Evolutionary conservation across 2,888 invertebrate genomes (phyloP), one percentile per base, ranked within the genome.

Genomic region (Cataglyphis livida): DNA sequence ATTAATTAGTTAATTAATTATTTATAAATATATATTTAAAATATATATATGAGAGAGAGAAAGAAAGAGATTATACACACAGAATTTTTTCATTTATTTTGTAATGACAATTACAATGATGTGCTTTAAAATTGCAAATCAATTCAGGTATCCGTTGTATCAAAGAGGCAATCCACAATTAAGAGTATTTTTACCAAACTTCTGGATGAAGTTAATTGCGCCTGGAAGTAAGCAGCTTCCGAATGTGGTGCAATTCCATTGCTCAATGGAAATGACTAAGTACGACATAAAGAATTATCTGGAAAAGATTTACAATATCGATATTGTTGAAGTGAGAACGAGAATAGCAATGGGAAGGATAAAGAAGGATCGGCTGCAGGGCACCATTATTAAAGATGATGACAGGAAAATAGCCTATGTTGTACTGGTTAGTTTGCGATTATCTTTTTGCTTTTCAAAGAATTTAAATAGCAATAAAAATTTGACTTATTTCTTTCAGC

Each of bases 241-340:
- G 66, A 98, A 99, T 95, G 95, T 97, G 59, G 98, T 98, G 0
- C 96, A 97, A 75, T 99, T 99, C 95, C 96, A 97, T 71, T 98
- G 98, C 90, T 98, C 99, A 10, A 97, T 98, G 95, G 97, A 98
- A 96, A 99, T 99, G 99, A 98, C 98, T 0, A 97, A 96, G 93
- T 93, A 95, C 91, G 99, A 99, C 94, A 96, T 99, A 0, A 97
- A 96, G 93, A 98, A 98, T 95, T 99, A 99, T 95, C 95, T 99
- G 89, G 97, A 98, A 93, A 99, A 99, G 95, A 99, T 99, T 89
- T 99, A 99, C 93, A 96, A 98, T 84, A 95, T 99, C 18, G 97
- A 97, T 32, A 97, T 98, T 0, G 95, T 97, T 1, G 95, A 97
- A 91, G 97, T 99, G 0, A 95, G 97, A 83, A 98, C 98, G 0